Evolutionary conservation across 2,888 invertebrate genomes (phyloP), one percentile per base, ranked within the genome.

Genomic region (Conops quadrifasciatus): DNA sequence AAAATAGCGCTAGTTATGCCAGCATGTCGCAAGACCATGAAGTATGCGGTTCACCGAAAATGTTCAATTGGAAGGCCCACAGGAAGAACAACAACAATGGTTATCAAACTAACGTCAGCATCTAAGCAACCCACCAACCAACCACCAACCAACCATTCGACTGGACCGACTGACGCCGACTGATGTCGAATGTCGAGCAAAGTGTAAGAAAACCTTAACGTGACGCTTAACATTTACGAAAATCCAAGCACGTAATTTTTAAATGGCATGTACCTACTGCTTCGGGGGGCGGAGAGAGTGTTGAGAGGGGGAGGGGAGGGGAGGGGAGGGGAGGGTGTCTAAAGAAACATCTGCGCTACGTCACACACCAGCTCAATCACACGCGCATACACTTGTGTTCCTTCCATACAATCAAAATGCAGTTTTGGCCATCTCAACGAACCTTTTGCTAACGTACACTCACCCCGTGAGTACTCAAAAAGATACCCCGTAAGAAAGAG

Each of bases 241-340:
- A 83, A 83, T 82, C 83, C 80, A 78, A 77, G 83, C 83, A 82
- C 81, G 81, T 82, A 82, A 77, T 79, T 82, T 75, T 79, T 80
- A 80, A 82, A 83, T 82, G 80, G 81, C 81, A 80, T 81, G 81
- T 80, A 80, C 78, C 81, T 66, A 53, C 58, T 71, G 71, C 9
- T 4, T 66, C 71, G 71, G 36, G 53, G 56, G 59, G 28, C 21
- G 53, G 43, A 28, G 43, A 19, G 63, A 21, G 30, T 28, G 67
- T 49, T n/a, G n/a, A n/a, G 49, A 13, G 53, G 24, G 49, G 49
- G 7, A 7, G 21, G 53, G 21, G 53, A 21, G 53, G 53, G 53
- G 2, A 56, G 53, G 21, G 11, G 24, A 11, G 53, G 19, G 13
- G 53, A 21, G 5, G 24, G 21, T 49, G 24, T 56, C 21, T 1